Evolutionary conservation across 2,888 invertebrate species (phyloP).

Genomic region (Lacanobia oleracea): DNA sequence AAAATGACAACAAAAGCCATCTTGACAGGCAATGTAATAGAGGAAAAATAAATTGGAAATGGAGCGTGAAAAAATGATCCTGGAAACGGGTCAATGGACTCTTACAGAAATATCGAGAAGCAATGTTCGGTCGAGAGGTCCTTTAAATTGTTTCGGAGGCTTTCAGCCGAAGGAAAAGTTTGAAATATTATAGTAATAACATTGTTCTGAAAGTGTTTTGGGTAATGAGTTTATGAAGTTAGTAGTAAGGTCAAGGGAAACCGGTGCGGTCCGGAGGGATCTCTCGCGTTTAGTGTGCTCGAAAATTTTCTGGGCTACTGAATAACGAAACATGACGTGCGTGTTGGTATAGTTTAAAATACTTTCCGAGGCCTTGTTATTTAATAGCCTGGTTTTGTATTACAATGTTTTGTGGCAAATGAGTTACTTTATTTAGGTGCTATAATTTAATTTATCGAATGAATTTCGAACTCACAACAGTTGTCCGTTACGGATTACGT

Average conservation of each 20-base stretch:
- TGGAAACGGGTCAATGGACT: slow-evolving; percentile 60
- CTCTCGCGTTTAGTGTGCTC: slow-evolving; percentile 26
- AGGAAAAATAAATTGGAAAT: slow-evolving; percentile 65
- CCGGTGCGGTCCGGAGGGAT: slow-evolving; percentile 18
- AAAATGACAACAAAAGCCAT: slow-evolving; percentile 58
- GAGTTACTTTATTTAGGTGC: slow-evolving; percentile 14
- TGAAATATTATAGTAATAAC: slow-evolving; percentile 22
- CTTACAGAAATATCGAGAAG: slow-evolving; percentile 48
- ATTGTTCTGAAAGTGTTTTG: slow-evolving; percentile 35
- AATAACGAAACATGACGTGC: slow-evolving; percentile 29
- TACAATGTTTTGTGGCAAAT: slow-evolving; percentile 28
- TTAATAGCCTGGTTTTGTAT: slow-evolving; percentile 19
- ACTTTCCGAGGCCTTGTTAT: slow-evolving; percentile 42
- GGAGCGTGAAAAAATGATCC: slow-evolving; percentile 49
- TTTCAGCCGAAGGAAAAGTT: slow-evolving; percentile 26
- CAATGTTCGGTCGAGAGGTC: slow-evolving; percentile 18
- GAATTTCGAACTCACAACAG: not conserved
- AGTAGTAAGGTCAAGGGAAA: slow-evolving; percentile 26
- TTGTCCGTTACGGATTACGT: no score
- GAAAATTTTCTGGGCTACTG: slow-evolving; percentile 23
- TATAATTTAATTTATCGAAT: not conserved
- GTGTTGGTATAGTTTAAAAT: slow-evolving; percentile 43
- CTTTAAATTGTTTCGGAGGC: slow-evolving; percentile 38
- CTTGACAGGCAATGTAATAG: slow-evolving; percentile 52
- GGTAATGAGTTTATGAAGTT: slow-evolving; percentile 11